Percentiles rank a stretch among this genome's conserved stretches.
phyloP scores from a whole-genome alignment of 2,888 invertebrate genomes.

The Neuroscelio doddi region DNA sequence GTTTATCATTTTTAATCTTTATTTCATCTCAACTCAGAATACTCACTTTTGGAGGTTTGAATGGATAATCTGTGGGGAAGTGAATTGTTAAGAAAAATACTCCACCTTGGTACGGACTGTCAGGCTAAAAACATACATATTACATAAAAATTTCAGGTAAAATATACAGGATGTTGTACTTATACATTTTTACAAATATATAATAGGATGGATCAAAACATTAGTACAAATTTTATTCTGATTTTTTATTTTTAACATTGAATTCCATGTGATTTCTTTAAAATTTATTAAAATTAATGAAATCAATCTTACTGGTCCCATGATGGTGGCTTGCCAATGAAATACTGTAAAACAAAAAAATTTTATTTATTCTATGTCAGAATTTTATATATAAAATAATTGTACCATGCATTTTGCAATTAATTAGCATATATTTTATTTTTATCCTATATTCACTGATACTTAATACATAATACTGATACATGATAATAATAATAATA shows the following conservation, averaged over 20 bases:
- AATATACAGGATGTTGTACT: too few relatives aligned
- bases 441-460: too few relatives aligned
- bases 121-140: conserved; percentile 81
- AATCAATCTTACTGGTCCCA: conserved; percentile 97
- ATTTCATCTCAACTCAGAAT: background rate
- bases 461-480: too few relatives aligned
- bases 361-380: too few relatives aligned
- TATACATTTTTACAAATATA: conserved; percentile 19
- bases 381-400: too few relatives aligned
- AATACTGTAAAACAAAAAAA: conserved; percentile 86
- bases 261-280: too few relatives aligned
- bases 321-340: conserved; percentile 99
- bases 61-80: conserved; percentile 99
- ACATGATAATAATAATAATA: too few relatives aligned
- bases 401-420: too few relatives aligned
- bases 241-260: too few relatives aligned
- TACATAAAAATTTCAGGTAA: background rate
- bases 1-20: background rate
- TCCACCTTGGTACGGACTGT: conserved; percentile 99
- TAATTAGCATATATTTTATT: too few relatives aligned
- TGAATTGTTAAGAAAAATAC: conserved; percentile 99
- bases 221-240: conserved; percentile 63
- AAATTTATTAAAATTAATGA: too few relatives aligned
- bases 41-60: conserved; percentile 98
- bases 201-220: conserved; percentile 38